These are phyloP conservation scores for Plumapathes pennacea DNA, from an alignment of 92 coral and sea anemone species.

Conservation along the genomic window DNA sequence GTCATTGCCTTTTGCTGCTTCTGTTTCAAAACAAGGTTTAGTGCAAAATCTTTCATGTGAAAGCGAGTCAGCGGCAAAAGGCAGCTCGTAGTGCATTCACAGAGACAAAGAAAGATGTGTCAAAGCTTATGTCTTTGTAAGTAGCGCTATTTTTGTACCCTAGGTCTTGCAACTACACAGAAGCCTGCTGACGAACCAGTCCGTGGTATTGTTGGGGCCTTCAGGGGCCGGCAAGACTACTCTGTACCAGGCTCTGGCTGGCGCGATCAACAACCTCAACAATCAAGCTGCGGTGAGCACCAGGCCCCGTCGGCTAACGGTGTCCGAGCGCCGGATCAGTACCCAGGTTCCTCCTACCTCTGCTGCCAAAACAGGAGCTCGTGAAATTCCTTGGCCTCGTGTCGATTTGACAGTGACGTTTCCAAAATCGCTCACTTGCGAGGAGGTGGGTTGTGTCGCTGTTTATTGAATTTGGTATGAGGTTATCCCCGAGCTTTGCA, in stretches of 20 bases:
- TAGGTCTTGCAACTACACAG: conserved; percentile 85
- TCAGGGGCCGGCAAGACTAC: conserved; percentile 96
- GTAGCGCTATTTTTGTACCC: too few species aligned
- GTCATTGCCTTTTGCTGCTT: too few species aligned
- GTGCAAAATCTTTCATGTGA: too few species aligned
- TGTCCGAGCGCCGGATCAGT: conserved; percentile 16
- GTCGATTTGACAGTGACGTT: conserved; percentile 78
- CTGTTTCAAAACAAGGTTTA: too few species aligned
- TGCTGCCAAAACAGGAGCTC: conserved; percentile 1
- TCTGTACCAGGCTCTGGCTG: conserved; percentile 60
- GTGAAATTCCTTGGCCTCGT: conserved; percentile 66
- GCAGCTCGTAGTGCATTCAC: too few species aligned
- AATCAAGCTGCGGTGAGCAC: conserved; percentile 22
- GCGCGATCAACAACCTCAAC: conserved; percentile 76
- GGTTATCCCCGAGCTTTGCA: too few species aligned
- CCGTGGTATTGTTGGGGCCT: conserved; percentile 75
- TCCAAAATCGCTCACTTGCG: conserved; percentile 78
- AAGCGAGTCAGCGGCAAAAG: too few species aligned
- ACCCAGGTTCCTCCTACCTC: neutral
- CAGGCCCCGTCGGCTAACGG: conserved; percentile 27
- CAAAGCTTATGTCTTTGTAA: too few species aligned
- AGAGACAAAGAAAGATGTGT: too few species aligned
- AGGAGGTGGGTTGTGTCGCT: conserved; percentile 63
- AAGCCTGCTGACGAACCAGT: conserved; percentile 62
- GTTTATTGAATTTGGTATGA: neutral